These are phyloP conservation scores for Chrysolina haemoptera DNA, from an alignment of 2,888 invertebrate species.

Conservation along the genomic window DNA sequence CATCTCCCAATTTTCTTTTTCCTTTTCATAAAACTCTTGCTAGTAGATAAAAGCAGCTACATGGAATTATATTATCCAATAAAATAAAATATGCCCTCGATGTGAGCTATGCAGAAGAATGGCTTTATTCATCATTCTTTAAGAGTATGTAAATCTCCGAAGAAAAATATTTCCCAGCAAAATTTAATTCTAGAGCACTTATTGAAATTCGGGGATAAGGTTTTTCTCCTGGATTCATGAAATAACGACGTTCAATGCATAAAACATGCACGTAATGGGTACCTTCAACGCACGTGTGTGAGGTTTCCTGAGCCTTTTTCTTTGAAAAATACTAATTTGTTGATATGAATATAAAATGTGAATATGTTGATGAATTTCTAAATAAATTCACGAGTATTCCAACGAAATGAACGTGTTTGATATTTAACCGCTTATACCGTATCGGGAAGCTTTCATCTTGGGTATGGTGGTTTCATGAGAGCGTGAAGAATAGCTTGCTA, in stretches of 20 bases:
- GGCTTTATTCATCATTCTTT: constrained; percentile 41
- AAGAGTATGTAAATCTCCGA: constrained; percentile 39
- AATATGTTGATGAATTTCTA: too few relatives aligned
- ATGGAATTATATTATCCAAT: background rate
- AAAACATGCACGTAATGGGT: constrained; percentile 2
- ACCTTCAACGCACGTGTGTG: background rate
- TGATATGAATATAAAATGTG: background rate
- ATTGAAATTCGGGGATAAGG: constrained; percentile 38
- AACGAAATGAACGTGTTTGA: too few relatives aligned
- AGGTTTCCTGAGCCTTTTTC: background rate
- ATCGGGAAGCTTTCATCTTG: too few relatives aligned
- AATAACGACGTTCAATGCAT: constrained; percentile 32
- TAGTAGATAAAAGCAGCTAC: background rate
- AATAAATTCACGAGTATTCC: too few relatives aligned
- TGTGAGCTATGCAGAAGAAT: background rate
- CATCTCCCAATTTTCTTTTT: too few relatives aligned
- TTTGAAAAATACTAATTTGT: background rate
- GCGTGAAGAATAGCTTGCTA: too few relatives aligned
- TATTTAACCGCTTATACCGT: too few relatives aligned
- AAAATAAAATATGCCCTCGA: constrained; percentile 6
- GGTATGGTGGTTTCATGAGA: too few relatives aligned
- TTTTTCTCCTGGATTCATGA: constrained; percentile 34
- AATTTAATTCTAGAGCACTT: constrained; percentile 38
- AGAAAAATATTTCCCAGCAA: constrained; percentile 22
- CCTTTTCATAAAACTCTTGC: too few relatives aligned